Evolutionary conservation across 2,113 vertebrate species (phyloP).

Genomic region (Mastomys coucha): DNA sequence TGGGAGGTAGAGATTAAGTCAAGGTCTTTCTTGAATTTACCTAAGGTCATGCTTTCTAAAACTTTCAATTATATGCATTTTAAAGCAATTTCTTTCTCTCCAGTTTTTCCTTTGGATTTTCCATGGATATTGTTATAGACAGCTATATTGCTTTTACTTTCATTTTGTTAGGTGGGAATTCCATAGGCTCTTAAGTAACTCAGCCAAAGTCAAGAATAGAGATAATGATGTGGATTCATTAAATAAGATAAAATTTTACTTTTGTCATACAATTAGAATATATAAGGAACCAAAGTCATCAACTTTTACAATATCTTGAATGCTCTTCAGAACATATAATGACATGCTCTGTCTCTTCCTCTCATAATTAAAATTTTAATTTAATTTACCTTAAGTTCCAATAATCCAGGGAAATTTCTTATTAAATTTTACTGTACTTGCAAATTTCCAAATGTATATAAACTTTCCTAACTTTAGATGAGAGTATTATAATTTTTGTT

Average conservation of each 20-base stretch:
- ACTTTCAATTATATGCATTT: background rate
- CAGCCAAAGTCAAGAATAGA: constrained; percentile 1
- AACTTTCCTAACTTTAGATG: constrained; percentile 55
- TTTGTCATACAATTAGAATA: constrained; percentile 55
- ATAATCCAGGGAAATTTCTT: constrained; percentile 77
- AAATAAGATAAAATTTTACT: constrained; percentile 57
- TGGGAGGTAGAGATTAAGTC: background rate
- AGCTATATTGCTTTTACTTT: constrained; percentile 28
- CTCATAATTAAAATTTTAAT: constrained; percentile 79
- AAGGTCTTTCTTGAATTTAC: background rate
- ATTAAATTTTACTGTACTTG: constrained; percentile 74
- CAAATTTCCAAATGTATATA: constrained; percentile 73
- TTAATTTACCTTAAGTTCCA: constrained; percentile 72
- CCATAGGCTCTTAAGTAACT: constrained; percentile 21
- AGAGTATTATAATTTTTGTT: constrained; percentile 57
- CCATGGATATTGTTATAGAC: constrained; percentile 26
- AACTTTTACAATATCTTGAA: constrained; percentile 65
- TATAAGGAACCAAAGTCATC: constrained; percentile 18
- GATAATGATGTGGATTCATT: constrained; percentile 68
- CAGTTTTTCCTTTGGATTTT: background rate
- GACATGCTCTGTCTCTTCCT: constrained; percentile 58
- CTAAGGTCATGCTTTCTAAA: background rate
- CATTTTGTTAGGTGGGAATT: constrained; percentile 49
- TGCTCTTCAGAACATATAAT: constrained; percentile 69
- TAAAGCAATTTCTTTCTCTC: constrained; percentile 12